Percentiles rank a stretch among this genome's conserved stretches.
Evolutionary conservation across 2,113 vertebrate species (phyloP).

Genomic region (Uropsilus gracilis): DNA sequence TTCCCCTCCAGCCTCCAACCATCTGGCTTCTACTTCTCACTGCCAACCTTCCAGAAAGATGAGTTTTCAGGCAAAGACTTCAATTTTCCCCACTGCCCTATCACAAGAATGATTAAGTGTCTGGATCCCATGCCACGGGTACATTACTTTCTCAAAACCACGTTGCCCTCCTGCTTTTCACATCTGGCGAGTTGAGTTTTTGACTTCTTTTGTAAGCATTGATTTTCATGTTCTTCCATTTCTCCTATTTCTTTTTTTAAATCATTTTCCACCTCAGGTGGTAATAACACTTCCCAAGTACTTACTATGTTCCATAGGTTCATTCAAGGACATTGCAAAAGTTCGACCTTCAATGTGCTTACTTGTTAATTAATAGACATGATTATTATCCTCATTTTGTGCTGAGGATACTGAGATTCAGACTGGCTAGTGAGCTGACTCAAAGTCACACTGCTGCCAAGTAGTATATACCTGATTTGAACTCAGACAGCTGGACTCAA

Average conservation of each 20-base stretch:
- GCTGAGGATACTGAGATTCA: not conserved
- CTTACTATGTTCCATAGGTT: not conserved
- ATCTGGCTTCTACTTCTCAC: not conserved
- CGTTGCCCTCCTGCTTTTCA: not conserved
- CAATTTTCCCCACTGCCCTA: not conserved
- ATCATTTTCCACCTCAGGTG: not conserved
- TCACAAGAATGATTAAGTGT: not conserved
- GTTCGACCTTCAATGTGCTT: not conserved
- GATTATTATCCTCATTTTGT: not conserved
- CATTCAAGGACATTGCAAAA: not conserved
- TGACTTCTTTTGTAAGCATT: not conserved
- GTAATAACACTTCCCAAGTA: not conserved
- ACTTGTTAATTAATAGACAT: not conserved
- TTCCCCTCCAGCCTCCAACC: not conserved
- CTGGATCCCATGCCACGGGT: not conserved
- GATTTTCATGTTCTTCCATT: not conserved
- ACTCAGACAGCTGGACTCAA: not conserved
- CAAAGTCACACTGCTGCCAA: not conserved
- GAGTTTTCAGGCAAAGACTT: not conserved
- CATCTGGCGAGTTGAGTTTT: not conserved
- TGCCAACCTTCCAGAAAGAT: not conserved
- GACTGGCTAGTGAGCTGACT: not conserved
- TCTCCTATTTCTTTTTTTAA: not conserved
- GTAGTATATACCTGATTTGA: not conserved
- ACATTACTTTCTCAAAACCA: not conserved